Evolutionary conservation across 2,888 invertebrate species (phyloP).

Genomic region (Corbicula japonica): DNA sequence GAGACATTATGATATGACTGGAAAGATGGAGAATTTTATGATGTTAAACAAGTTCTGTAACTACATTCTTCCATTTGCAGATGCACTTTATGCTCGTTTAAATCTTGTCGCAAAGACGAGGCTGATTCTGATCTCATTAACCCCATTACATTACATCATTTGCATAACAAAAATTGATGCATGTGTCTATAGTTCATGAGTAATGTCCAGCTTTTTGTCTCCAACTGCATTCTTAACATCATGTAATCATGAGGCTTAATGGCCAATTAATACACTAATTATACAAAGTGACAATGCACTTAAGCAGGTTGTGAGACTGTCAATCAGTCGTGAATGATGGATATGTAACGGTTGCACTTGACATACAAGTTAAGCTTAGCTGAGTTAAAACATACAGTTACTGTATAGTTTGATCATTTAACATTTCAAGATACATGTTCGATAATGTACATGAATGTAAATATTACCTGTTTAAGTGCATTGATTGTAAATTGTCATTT

Average conservation of each 20-base stretch:
- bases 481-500: too few species aligned
- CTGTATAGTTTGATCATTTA: background rate
- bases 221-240: constrained; percentile 25
- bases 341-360: constrained; percentile 31
- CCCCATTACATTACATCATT: constrained; percentile 24
- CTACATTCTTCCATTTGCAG: background rate
- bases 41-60: constrained; percentile 5
- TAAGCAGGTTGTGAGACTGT: constrained; percentile 14
- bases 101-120: too few species aligned
- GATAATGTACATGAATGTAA: too few species aligned
- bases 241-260: constrained; percentile 48
- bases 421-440: constrained; percentile 13
- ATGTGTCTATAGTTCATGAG: constrained; percentile 4
- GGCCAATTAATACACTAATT: constrained; percentile 43
- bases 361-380: constrained; percentile 7
- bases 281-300: constrained; percentile 23
- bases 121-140: constrained; percentile 35
- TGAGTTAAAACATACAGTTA: background rate
- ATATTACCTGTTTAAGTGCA: too few species aligned
- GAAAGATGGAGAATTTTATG: constrained; percentile 20
- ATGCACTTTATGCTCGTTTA: background rate
- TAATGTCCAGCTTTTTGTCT: constrained; percentile 25
- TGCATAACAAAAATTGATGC: constrained; percentile 1
- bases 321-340: constrained; percentile 22
- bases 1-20: too few species aligned